Percentiles rank a stretch among this genome's conserved stretches.
Conservation (phyloP, 2,888 invertebrate species). For the Oegoconia quadripuncta region DNA sequence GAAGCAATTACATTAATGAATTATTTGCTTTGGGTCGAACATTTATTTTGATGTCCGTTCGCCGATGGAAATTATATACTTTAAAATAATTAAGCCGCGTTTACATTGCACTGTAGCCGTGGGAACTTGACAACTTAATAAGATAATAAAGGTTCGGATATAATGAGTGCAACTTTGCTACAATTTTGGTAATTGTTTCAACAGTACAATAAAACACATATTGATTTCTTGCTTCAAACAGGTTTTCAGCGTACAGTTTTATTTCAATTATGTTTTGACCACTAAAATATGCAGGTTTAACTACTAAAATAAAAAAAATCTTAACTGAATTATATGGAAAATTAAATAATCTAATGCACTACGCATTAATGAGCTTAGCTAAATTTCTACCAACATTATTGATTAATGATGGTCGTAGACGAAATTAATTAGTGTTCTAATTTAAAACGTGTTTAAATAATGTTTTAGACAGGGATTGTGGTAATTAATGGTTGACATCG, state of each 20-base stretch:
- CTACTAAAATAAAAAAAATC: too few species aligned
- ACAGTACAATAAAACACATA: too few species aligned
- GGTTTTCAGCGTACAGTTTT: too few species aligned
- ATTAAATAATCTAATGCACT: too few species aligned
- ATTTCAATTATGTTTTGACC: too few species aligned
- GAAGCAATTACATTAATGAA: constrained; percentile 47
- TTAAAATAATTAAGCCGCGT: background rate
- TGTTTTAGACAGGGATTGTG: background rate
- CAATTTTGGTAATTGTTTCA: background rate
- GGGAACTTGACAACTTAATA: background rate
- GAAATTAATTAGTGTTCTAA: constrained; percentile 24
- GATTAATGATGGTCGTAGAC: constrained; percentile 22
- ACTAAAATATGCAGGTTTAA: too few species aligned
- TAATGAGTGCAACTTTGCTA: background rate
- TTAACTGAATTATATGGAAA: too few species aligned
- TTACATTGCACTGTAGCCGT: background rate
- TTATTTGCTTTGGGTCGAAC: constrained; percentile 29
- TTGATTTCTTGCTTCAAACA: too few species aligned
- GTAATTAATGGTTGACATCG: constrained; percentile 1
- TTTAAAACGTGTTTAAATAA: constrained; percentile 9
- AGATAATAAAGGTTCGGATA: background rate
- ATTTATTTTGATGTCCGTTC: constrained; percentile 40
- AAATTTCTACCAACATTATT: constrained; percentile 15
- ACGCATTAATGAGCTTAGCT: background rate
- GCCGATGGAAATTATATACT: constrained; percentile 1